Base-by-base conservation (phyloP, 2,113 vertebrate species). In the Esox niger region DNA sequence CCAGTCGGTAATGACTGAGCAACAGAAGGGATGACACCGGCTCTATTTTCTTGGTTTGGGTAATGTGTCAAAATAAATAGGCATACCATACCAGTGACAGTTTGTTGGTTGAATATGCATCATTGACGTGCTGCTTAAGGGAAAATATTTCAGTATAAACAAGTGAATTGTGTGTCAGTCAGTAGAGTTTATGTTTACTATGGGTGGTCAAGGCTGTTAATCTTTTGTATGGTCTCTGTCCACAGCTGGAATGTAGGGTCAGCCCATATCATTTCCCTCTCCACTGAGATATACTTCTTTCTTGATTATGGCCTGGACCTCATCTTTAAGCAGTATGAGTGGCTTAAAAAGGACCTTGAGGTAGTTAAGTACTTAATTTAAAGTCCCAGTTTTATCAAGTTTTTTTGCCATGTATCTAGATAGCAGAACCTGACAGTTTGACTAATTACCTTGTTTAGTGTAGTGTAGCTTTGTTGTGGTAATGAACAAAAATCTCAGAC, bases 261-360 rank as follows among this genome's bases (percentile, higher is more conserved):
- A 0, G 94, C 89, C 0, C 95, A 96, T 76, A 91, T 95, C 83
- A 86, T 96, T 85, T 94, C 94, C 47, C 84, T 95, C 78, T 95
- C 94, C 80, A 95, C 95, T 0, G 95, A 96, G 76, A 94, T 96
- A 0, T 95, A 96, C 69, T 95, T 95, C 88, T 95, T 87, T 64
- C 84, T 91, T 0, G 65, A 90, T 0, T 95, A 88, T 0, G 93
- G 94, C 11, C 68, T 26, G 71, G 92, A 94, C 21, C 85, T 96
- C 58, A 82, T 95, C 21, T 90, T 91, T 66, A 87, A 79, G 66
- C 95, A 95, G 78, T 94, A 92, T 6, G 76, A 80, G 29, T 95
- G 95, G 95, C 88, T 96, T 66, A 88, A 87, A 74, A 86, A 78
- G 0, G 93, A 95, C 83, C 90, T 96, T 25, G 84, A 94, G 93